Evolutionary conservation across 1,140 invertebrate genomes (phyloP).

Genomic region (Drosophila aff.): DNA sequence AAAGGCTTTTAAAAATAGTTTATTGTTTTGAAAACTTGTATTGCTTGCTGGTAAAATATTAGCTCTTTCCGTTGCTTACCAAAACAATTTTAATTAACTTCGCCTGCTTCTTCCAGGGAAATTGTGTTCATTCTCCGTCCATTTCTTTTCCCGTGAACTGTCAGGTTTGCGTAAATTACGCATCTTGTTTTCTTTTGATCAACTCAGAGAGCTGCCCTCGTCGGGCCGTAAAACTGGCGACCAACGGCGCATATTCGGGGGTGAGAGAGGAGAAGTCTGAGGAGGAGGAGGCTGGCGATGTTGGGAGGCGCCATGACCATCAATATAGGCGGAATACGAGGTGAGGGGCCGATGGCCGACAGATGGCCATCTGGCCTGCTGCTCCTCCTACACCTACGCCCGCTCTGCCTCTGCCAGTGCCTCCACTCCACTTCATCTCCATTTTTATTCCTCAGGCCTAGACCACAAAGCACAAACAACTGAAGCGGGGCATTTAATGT

Average conservation of each 20-base stretch:
- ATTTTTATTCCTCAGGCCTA: conserved; percentile 44
- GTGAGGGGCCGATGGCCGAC: conserved; percentile 40
- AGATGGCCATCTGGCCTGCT: conserved; percentile 35
- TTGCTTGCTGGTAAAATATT: background rate
- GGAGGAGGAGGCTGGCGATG: conserved; percentile 13
- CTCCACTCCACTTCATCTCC: conserved; percentile 5
- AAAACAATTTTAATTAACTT: background rate
- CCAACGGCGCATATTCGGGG: conserved; percentile 20
- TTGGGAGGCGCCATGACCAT: conserved; percentile 66
- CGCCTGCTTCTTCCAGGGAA: background rate
- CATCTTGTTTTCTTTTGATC: background rate
- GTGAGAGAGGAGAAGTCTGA: background rate
- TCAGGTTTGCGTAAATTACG: background rate
- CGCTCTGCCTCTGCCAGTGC: background rate
- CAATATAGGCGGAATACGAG: conserved; percentile 67
- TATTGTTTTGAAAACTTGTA: background rate
- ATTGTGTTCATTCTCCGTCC: background rate
- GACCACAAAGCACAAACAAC: conserved; percentile 74
- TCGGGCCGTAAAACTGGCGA: conserved; percentile 44
- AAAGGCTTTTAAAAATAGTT: background rate
- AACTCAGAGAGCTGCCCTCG: conserved; percentile 55
- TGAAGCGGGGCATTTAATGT: conserved; percentile 82
- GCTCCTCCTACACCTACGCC: background rate
- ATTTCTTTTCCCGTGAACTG: background rate
- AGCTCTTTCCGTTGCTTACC: background rate